Evolutionary conservation across 2,797 vertebrate species (phyloP).

Genomic region (Prionace glauca): DNA sequence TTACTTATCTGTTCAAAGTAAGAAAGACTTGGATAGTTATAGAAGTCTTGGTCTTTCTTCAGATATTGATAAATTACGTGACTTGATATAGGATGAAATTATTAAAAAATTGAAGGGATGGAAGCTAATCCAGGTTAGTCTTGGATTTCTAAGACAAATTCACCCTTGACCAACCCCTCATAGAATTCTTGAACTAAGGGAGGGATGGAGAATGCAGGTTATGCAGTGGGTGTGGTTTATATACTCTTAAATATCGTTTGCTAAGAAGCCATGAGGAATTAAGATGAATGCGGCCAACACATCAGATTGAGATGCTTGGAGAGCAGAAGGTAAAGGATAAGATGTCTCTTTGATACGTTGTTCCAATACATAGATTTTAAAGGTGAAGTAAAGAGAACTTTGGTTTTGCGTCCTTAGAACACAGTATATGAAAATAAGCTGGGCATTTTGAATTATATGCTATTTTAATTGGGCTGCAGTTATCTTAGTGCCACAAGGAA

Average conservation of each 20-base stretch:
- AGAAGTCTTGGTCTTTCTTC: background rate
- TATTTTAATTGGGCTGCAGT: background rate
- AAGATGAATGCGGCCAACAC: background rate
- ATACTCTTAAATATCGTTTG: background rate
- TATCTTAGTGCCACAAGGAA: too few relatives aligned
- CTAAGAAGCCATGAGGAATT: background rate
- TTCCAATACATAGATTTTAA: background rate
- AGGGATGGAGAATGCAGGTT: background rate
- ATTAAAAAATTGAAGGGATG: background rate
- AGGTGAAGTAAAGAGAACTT: background rate
- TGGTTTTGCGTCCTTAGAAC: background rate
- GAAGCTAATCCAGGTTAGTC: background rate
- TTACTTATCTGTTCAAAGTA: background rate
- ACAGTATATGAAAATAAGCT: background rate
- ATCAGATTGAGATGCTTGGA: background rate
- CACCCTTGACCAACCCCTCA: background rate
- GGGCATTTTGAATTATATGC: background rate
- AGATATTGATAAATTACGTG: background rate
- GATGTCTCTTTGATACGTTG: background rate
- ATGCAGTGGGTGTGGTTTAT: background rate
- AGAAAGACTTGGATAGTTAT: background rate
- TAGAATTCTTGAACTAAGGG: background rate
- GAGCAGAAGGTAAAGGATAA: background rate
- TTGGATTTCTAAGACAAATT: background rate
- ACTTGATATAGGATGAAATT: background rate